Conservation (phyloP, 1,140 invertebrate species). For the Penaeus vannamei region DNA sequence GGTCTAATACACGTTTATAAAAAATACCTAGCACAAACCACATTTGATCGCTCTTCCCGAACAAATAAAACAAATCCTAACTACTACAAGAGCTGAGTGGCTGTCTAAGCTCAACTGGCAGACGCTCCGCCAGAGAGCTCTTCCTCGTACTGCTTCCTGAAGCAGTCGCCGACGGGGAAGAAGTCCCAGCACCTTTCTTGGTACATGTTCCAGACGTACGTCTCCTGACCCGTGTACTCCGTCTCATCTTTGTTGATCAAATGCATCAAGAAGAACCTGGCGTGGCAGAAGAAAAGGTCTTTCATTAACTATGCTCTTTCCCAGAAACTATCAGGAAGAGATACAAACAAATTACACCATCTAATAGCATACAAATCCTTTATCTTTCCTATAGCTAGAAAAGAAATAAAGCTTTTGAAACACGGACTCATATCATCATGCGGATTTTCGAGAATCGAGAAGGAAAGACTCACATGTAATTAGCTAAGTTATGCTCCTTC, state of each 20-base stretch:
- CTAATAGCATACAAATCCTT: too few species aligned
- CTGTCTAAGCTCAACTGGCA: constrained; percentile 35
- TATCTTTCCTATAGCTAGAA: too few species aligned
- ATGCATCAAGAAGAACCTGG: constrained; percentile 99
- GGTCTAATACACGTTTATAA: too few species aligned
- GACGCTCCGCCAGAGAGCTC: constrained; percentile 78
- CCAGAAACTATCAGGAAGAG: too few species aligned
- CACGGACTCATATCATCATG: too few species aligned
- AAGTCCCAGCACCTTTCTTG: constrained; percentile 93
- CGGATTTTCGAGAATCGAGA: too few species aligned
- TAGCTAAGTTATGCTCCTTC: constrained; percentile 99
- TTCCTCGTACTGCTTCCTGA: constrained; percentile 99
- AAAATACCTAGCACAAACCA: too few species aligned
- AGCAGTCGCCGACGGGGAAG: constrained; percentile 99
- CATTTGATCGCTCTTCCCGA: too few species aligned
- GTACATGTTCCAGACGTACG: constrained; percentile 99
- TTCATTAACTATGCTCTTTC: neutral
- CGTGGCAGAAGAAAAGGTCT: constrained; percentile 29
- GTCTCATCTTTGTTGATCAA: constrained; percentile 99
- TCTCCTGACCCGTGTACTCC: constrained; percentile 99
- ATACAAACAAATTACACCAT: too few species aligned
- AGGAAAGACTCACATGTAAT: constrained; percentile 91
- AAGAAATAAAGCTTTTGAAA: too few species aligned
- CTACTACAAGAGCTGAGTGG: too few species aligned
- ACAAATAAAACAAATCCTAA: too few species aligned